Evolutionary conservation across 2,113 vertebrate genomes (phyloP).

Genomic region (Syngnathus scovelli): DNA sequence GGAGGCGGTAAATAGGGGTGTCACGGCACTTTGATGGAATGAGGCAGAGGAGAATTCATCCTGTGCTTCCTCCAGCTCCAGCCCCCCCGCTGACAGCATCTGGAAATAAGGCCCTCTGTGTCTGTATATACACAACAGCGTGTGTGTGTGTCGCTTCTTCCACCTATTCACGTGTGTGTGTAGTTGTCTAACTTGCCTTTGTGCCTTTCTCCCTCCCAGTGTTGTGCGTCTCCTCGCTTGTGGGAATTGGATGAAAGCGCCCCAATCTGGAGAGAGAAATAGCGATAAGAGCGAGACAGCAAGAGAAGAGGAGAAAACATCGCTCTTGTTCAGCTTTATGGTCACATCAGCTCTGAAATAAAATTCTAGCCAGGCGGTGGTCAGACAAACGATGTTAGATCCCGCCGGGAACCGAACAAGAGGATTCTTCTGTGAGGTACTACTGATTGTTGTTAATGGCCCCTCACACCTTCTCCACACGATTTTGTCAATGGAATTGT

Average conservation of each 20-base stretch:
- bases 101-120: constrained; percentile 61
- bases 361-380: constrained; percentile 38
- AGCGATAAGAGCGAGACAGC: constrained; percentile 33
- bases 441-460: not conserved
- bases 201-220: constrained; percentile 20
- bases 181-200: constrained; percentile 19
- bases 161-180: constrained; percentile 7
- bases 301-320: constrained; percentile 37
- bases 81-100: constrained; percentile 65
- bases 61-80: constrained; percentile 60
- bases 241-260: constrained; percentile 41
- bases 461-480: not conserved
- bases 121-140: constrained; percentile 43
- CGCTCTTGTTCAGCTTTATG: constrained; percentile 39
- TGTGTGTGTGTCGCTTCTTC: constrained; percentile 18
- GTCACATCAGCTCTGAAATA: constrained; percentile 35
- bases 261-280: constrained; percentile 28
- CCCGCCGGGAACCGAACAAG: constrained; percentile 22
- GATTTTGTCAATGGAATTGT: not conserved
- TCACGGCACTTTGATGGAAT: constrained; percentile 66
- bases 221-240: constrained; percentile 36
- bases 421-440: constrained; percentile 35
- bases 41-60: constrained; percentile 69
- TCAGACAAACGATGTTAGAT: constrained; percentile 57
- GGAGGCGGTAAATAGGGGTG: constrained; percentile 69